These are phyloP conservation scores for Actinernus sp. DNA, from an alignment of 92 coral and sea anemone species.

Conservation along the genomic window DNA sequence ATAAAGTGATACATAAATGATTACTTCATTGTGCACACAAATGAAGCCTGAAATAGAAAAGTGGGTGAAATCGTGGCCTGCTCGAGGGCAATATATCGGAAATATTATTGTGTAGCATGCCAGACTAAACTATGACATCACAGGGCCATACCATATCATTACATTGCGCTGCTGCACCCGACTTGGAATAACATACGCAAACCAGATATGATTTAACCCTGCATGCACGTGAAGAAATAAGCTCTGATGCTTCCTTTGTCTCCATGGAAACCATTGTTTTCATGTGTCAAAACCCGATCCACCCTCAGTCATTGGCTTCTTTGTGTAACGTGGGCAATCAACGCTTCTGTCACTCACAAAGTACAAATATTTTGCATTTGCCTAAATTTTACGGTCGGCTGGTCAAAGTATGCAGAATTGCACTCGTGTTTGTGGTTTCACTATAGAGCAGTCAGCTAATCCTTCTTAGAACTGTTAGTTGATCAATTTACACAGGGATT, in stretches of 20 bases:
- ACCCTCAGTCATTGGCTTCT: neutral
- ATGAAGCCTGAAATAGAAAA: neutral
- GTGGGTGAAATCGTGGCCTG: too few species aligned
- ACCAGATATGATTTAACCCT: neutral
- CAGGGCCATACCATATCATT: too few species aligned
- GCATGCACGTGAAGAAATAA: too few species aligned
- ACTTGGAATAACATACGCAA: neutral
- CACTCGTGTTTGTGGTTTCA: neutral
- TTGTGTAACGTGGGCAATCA: neutral
- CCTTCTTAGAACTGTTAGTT: neutral
- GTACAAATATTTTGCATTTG: conserved; percentile 1
- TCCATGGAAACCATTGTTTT: conserved; percentile 34
- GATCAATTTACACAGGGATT: too few species aligned
- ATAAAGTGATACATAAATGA: neutral
- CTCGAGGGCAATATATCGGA: too few species aligned
- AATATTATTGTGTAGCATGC: too few species aligned
- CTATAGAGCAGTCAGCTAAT: neutral
- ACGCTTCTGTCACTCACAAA: neutral
- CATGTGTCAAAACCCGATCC: conserved; percentile 10
- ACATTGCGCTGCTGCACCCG: too few species aligned
- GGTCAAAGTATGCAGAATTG: conserved; percentile 20
- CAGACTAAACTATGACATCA: too few species aligned
- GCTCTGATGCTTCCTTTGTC: conserved; percentile 5
- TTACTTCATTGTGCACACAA: too few species aligned
- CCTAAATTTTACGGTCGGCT: conserved; percentile 42